Evolutionary conservation across 2,797 vertebrate species (phyloP).

Genomic region (Adelosebastes latens): DNA sequence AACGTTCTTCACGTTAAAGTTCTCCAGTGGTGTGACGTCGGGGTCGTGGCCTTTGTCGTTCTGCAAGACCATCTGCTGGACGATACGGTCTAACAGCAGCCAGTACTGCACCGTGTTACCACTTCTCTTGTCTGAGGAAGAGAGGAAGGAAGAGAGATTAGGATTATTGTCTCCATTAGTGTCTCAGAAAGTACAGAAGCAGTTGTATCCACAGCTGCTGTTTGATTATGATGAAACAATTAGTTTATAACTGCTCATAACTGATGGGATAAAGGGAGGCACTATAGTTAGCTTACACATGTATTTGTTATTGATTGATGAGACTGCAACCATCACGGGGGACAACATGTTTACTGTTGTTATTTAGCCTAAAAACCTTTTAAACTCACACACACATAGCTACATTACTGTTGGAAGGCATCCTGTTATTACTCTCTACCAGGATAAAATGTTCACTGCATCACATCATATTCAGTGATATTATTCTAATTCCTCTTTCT

Average conservation of each 20-base stretch:
- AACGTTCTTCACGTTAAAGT: conserved; percentile 99
- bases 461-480: not conserved
- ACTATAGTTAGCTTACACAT: not conserved
- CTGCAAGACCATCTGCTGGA: conserved; percentile 98
- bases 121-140: conserved; percentile 92
- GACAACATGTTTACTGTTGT: not conserved
- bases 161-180: not conserved
- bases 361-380: not conserved
- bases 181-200: not conserved
- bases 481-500: not conserved
- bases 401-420: not conserved
- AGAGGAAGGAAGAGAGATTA: not conserved
- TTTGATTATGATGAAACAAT: conserved; percentile 2
- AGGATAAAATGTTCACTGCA: not conserved
- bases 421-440: not conserved
- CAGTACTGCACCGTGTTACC: conserved; percentile 99
- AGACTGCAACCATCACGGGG: not conserved
- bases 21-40: conserved; percentile 95
- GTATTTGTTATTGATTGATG: not conserved
- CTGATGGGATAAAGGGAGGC: not conserved
- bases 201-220: not conserved
- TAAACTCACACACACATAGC: not conserved
- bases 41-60: conserved; percentile 98
- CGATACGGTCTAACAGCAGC: conserved; percentile 95
- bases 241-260: not conserved